Evolutionary conservation across 2,797 vertebrate genomes (phyloP), one percentile per base, ranked within the genome.

Genomic region (Sternotherus odoratus): DNA sequence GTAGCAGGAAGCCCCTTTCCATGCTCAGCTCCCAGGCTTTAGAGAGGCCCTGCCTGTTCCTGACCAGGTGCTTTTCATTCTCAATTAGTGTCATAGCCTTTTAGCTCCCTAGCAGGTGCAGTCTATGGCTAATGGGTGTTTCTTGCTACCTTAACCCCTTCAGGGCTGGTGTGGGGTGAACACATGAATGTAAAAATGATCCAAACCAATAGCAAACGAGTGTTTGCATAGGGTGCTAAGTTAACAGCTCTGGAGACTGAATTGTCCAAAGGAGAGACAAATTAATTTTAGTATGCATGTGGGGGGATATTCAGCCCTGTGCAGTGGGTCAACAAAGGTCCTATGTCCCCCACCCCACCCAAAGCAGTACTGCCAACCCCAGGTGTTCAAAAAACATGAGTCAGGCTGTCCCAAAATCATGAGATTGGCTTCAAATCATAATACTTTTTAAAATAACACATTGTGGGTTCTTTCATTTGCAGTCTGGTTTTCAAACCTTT

Each of bases 271-370:
- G 57, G 57, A 11, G 95, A 74, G 8, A n/a, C 10, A 48, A 48
- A 21, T 51, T 51, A 13, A 90, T 93, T 89, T 83, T 92, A 85
- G 93, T 56, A 94, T 95, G n/a, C n/a, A n/a, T n/a, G 89, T 7
- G 83, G 85, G 82, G 79, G 85, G 87, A 94, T 96, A 96, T 88
- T 79, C 83, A 77, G 95, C 90, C 46, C 87, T 92, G 88, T 86
- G 96, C 94, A 94, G 86, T 95, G 90, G 91, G 57, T 43, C 66
- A 51, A 36, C 0, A 0, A 6, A 48, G 49, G 46, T 28, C 82
- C 90, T 82, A 89, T 92, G 91, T n/a, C n/a, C 16, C 11, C 24
- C 63, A 28, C 57, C 6, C 57, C 13, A n/a, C 12, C 57, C 79
- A 56, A 9, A 95, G 53, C 8, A 30, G 79, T 50, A 77, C 43